A percentile compares a stretch with the other conserved stretches of the same genome.
Conservation (phyloP, 2,888 invertebrate genomes). For the Chelonus formosanus region DNA sequence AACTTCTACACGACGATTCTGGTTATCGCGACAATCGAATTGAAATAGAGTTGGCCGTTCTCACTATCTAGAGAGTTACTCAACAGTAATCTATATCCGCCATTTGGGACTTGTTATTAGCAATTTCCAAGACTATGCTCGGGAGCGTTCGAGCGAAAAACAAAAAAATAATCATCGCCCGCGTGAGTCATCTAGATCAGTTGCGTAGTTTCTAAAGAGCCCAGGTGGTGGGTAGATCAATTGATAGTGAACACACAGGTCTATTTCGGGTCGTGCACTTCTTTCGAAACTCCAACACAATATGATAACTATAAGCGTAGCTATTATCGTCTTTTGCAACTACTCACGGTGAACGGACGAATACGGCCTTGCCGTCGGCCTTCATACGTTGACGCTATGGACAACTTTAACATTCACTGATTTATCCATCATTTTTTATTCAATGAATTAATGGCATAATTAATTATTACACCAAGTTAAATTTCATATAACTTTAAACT, state of each 20-base stretch:
- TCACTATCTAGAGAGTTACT: constrained; percentile 20
- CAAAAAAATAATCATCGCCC: constrained; percentile 29
- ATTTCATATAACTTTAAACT: neutral
- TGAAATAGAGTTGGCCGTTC: constrained; percentile 15
- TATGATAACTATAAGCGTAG: constrained; percentile 31
- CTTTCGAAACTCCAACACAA: constrained; percentile 36
- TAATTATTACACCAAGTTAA: constrained; percentile 7
- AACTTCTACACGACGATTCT: constrained; percentile 22
- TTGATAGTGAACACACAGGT: constrained; percentile 23
- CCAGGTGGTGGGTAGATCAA: constrained; percentile 28
- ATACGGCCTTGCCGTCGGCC: constrained; percentile 48
- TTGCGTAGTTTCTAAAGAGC: neutral
- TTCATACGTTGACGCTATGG: constrained; percentile 40
- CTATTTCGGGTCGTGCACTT: constrained; percentile 28
- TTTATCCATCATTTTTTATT: constrained; percentile 18
- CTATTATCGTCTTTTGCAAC: constrained; percentile 37
- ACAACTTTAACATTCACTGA: constrained; percentile 33
- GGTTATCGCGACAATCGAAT: constrained; percentile 24
- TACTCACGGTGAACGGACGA: constrained; percentile 46
- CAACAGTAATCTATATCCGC: constrained; percentile 21
- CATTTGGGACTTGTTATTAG: constrained; percentile 30
- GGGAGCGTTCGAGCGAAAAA: constrained; percentile 27
- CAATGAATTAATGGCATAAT: neutral
- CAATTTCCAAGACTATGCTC: constrained; percentile 33
- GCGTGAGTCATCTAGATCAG: constrained; percentile 35